A percentile compares a stretch with the other conserved stretches of the same genome.
phyloP scores from a whole-genome alignment of 2,797 vertebrate species.

The Saguinus oedipus region DNA sequence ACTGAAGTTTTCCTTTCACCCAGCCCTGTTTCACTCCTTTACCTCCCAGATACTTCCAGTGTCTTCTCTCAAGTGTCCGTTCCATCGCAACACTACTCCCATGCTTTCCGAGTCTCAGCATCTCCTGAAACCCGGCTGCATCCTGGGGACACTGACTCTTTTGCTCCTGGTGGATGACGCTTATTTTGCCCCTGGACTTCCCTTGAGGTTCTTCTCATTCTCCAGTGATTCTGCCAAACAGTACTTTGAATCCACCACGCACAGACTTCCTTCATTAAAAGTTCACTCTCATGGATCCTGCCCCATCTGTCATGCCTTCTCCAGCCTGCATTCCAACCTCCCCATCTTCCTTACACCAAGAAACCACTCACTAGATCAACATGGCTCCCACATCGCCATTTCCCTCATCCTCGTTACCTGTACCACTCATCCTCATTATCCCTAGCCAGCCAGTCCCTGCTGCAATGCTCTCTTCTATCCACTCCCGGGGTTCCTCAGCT shows the following conservation, averaged over 20 bases:
- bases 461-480: neutral
- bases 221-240: neutral
- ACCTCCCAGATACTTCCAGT: neutral
- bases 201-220: neutral
- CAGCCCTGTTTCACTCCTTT: neutral
- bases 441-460: neutral
- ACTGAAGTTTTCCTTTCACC: neutral
- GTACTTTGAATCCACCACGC: neutral
- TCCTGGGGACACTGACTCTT: neutral
- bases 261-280: neutral
- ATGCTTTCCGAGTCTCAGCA: neutral
- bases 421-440: fast-evolving
- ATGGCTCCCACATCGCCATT: neutral
- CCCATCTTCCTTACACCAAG: neutral
- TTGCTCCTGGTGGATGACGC: neutral
- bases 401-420: neutral
- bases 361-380: neutral
- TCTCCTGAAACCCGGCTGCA: neutral
- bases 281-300: neutral
- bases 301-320: neutral
- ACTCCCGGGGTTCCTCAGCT: fast-evolving
- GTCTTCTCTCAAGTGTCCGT: neutral
- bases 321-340: neutral
- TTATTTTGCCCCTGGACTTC: neutral
- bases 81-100: neutral